A percentile compares a stretch with the other conserved stretches of the same genome.
phyloP scores from a whole-genome alignment of 2,797 vertebrate genomes.

The Phoxinus dragarum region DNA sequence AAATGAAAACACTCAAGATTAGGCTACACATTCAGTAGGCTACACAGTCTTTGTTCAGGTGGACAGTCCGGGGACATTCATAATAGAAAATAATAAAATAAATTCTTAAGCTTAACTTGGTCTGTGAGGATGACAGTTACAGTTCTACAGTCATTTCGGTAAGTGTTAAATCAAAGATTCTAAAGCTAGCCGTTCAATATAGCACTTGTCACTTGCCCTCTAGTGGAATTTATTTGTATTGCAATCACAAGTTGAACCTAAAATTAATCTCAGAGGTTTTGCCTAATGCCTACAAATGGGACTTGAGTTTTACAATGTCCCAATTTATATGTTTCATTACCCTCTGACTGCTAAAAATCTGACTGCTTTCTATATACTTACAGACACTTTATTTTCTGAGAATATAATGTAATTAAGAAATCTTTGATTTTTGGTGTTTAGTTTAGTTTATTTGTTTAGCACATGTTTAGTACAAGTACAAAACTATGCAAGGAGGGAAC shows the following conservation, averaged over 20 bases:
- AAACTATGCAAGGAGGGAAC: too few relatives aligned
- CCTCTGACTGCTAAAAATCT: too few relatives aligned
- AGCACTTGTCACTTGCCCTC: background rate
- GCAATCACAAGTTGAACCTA: background rate
- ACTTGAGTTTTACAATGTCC: background rate
- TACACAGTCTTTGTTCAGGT: conserved; percentile 3
- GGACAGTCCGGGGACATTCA: background rate
- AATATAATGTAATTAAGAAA: too few relatives aligned
- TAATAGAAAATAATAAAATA: background rate
- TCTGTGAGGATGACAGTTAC: background rate
- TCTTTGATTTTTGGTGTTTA: too few relatives aligned
- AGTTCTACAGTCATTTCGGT: background rate
- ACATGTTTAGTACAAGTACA: too few relatives aligned
- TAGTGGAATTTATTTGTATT: conserved; percentile 13
- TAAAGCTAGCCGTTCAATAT: background rate
- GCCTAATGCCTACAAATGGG: background rate
- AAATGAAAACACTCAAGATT: conserved; percentile 1
- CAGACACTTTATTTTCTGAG: too few relatives aligned
- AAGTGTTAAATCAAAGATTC: background rate
- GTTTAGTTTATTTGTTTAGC: too few relatives aligned
- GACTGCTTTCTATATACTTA: too few relatives aligned
- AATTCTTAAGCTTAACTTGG: background rate
- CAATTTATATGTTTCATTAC: background rate
- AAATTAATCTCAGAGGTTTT: background rate
- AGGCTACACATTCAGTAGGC: background rate